Conservation (phyloP, 2,113 vertebrate genomes). For the Ceratotherium simum region DNA sequence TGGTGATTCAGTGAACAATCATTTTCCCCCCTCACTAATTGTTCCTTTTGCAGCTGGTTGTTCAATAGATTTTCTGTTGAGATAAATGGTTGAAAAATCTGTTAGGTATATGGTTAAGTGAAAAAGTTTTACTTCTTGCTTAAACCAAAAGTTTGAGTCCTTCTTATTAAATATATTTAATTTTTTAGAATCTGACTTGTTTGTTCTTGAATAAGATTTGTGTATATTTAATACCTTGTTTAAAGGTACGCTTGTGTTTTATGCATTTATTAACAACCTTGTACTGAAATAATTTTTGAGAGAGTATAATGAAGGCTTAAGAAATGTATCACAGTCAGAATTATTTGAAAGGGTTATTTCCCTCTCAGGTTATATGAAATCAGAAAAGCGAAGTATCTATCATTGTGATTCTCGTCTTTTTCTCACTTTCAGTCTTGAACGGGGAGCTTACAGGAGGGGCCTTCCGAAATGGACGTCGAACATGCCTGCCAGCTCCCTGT, state of each 20-base stretch:
- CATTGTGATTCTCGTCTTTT: neutral
- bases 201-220: conserved; percentile 31
- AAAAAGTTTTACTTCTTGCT: neutral
- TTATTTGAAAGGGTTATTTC: neutral
- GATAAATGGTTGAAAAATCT: neutral
- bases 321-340: conserved; percentile 11
- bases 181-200: neutral
- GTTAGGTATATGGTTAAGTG: neutral
- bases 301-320: neutral
- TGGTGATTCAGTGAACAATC: neutral
- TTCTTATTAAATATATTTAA: conserved; percentile 14
- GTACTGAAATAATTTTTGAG: neutral
- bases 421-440: conserved; percentile 92
- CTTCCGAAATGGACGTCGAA: conserved; percentile 96
- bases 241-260: neutral
- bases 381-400: neutral
- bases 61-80: neutral
- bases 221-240: neutral
- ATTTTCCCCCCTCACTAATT: neutral
- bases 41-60: neutral
- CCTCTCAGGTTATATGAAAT: neutral
- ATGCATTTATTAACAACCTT: neutral
- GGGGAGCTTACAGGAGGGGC: conserved; percentile 95
- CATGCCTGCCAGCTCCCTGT: conserved; percentile 95
- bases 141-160: neutral